A percentile compares a stretch with the other conserved stretches of the same genome.
These are phyloP conservation scores for Pachymerium ferrugineum DNA, from an alignment of 2,888 invertebrate genomes.

Conservation along the genomic window DNA sequence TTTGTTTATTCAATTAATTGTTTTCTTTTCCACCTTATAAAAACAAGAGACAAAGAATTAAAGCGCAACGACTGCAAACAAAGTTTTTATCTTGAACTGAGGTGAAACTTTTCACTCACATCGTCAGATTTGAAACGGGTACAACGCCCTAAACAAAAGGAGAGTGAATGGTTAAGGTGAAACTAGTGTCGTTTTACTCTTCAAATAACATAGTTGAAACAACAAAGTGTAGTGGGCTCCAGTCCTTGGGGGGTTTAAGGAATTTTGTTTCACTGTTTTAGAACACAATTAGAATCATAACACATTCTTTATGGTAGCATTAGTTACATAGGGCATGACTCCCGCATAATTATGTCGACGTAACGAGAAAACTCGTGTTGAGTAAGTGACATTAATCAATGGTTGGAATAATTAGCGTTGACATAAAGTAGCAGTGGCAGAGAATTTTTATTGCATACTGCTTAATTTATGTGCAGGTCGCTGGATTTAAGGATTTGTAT, in stretches of 20 bases:
- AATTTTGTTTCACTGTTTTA: constrained; percentile 23
- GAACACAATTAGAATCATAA: constrained; percentile 25
- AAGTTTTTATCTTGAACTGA: too few relatives aligned
- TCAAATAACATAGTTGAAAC: background rate
- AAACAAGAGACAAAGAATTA: background rate
- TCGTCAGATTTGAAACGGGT: background rate
- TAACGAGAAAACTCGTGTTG: constrained; percentile 23
- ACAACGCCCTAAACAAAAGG: too few relatives aligned
- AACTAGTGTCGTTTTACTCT: background rate
- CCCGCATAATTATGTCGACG: constrained; percentile 23
- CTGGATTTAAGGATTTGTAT: constrained; percentile 22
- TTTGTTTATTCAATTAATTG: constrained; percentile 2
- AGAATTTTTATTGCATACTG: constrained; percentile 17
- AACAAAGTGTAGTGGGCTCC: background rate
- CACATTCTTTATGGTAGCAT: constrained; percentile 12
- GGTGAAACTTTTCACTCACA: too few relatives aligned
- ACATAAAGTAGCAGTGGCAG: constrained; percentile 27
- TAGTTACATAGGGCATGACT: constrained; percentile 27
- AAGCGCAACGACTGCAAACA: too few relatives aligned
- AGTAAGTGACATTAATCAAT: constrained; percentile 27
- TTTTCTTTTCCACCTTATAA: background rate
- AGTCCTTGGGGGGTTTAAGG: constrained; percentile 9
- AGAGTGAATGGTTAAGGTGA: background rate
- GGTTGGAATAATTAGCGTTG: constrained; percentile 25
- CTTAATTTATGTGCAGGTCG: constrained; percentile 24